Base-by-base conservation (phyloP, 2,797 vertebrate species). In the Poeciliopsis turneri region DNA sequence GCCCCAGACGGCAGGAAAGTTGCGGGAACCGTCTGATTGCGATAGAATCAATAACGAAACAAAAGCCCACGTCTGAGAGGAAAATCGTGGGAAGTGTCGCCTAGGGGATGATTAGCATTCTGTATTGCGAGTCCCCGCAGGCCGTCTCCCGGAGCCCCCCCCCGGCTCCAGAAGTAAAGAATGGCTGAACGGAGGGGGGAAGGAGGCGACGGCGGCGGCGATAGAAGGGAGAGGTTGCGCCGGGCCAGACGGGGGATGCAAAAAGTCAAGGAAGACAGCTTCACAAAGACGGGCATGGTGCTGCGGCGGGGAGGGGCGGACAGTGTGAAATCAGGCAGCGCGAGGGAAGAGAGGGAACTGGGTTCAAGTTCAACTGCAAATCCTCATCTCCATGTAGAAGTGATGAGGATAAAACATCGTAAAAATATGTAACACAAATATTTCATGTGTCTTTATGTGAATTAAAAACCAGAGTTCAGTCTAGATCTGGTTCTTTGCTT, bases 31-130 rank as follows among this genome's bases (percentile, higher is more conserved):
- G 80, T 90, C 88, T 90, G 90, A 93, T 93, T 89, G 91, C 84
- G 90, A 90, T 90, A 85, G 91, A 94, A 91, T 93, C 88, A 93
- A 91, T 93, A 90, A 92, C 89, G 77, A 94, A 94, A 95, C 94
- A 95, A 95, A 94, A 91, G 93, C 89, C 88, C 82, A 76, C 85
- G 93, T 94, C 93, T 93, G 93, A 90, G 90, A 90, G 90, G 89
- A 89, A 92, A 93, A 90, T 93, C 93, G 93, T 95, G 95, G 95
- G 94, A 95, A 94, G 92, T 94, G 91, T 82, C 83, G 74, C 87
- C 55, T 53, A 86, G 89, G 83, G 84, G 88, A 91, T 91, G 91
- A 95, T 95, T 95, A 95, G 91, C 93, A 95, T 95, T 94, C 93
- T 91, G 92, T 88, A 90, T 86, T 90, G 90, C 88, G 33, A 85